Evolutionary conservation across 1,140 invertebrate genomes (phyloP).

Genomic region (Bradysia coprophila): DNA sequence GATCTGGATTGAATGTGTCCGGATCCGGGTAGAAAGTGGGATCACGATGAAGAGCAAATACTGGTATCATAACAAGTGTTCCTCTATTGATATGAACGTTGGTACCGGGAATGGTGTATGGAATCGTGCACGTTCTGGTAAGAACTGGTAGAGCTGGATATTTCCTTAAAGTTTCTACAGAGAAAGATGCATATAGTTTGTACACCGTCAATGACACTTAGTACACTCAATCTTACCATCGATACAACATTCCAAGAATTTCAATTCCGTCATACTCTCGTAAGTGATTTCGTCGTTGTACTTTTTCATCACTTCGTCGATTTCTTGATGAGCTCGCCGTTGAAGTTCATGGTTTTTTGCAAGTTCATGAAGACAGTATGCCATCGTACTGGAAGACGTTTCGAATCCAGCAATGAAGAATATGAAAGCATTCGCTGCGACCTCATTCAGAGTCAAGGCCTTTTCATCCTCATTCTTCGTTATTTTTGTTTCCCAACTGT

Average conservation of each 20-base stretch:
- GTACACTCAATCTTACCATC: too few species aligned
- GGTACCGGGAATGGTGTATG: neutral
- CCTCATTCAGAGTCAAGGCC: constrained; percentile 1
- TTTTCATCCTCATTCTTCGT: neutral
- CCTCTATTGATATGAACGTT: constrained; percentile 13
- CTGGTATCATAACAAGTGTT: constrained; percentile 5
- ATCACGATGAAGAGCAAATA: constrained; percentile 4
- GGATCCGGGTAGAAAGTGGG: constrained; percentile 34
- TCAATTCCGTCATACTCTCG: constrained; percentile 29
- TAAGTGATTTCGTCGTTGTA: constrained; percentile 24
- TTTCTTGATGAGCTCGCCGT: constrained; percentile 25
- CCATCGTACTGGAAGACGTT: constrained; percentile 28
- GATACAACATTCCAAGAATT: constrained; percentile 24
- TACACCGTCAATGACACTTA: neutral
- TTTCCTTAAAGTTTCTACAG: neutral
- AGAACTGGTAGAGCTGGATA: constrained; percentile 1
- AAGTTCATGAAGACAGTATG: constrained; percentile 27
- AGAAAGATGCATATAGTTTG: neutral
- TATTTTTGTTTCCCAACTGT: neutral
- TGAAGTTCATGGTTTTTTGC: constrained; percentile 28
- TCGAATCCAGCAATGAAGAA: constrained; percentile 29
- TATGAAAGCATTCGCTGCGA: neutral
- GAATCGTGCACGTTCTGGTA: neutral
- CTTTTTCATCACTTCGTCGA: constrained; percentile 14
- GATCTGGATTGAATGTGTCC: constrained; percentile 9